Conservation (phyloP, 1,140 invertebrate species). For the Heliconius hewitsoni region DNA sequence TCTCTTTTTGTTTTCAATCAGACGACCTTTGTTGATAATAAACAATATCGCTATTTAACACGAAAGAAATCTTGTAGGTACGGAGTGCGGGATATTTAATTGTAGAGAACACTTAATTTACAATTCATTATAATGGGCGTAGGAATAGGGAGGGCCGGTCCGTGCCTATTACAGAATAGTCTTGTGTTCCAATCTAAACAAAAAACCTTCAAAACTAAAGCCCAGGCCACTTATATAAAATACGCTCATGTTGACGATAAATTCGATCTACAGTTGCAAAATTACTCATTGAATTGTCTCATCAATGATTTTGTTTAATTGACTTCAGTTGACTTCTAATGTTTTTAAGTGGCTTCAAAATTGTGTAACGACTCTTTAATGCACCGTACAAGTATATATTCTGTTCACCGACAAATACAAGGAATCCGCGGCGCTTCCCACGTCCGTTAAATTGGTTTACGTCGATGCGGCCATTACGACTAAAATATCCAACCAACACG, state of each 20-base stretch:
- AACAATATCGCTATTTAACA: conserved; percentile 76
- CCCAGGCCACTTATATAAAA: too few species aligned
- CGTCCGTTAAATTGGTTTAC: conserved; percentile 69
- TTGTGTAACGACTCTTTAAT: conserved; percentile 48
- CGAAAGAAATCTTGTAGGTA: conserved; percentile 69
- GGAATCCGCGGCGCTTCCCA: conserved; percentile 63
- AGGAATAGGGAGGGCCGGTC: too few species aligned
- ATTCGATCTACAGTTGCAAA: not conserved
- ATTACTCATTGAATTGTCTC: not conserved
- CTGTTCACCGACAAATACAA: conserved; percentile 51
- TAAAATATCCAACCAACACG: conserved; percentile 64
- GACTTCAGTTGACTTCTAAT: conserved; percentile 38
- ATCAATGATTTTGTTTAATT: conserved; percentile 27
- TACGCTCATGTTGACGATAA: not conserved
- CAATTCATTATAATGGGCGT: not conserved
- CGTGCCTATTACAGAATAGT: too few species aligned
- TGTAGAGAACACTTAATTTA: not conserved
- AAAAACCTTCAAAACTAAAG: too few species aligned
- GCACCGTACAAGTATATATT: conserved; percentile 37
- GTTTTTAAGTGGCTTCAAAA: conserved; percentile 41
- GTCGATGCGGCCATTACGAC: conserved; percentile 72
- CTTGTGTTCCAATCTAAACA: too few species aligned
- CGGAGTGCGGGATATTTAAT: not conserved
- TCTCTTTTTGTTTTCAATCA: conserved; percentile 77
- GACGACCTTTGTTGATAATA: conserved; percentile 79